A percentile compares a stretch with the other conserved stretches of the same genome.
phyloP scores from a whole-genome alignment of 2,888 invertebrate genomes.

The Drosophila dives region DNA sequence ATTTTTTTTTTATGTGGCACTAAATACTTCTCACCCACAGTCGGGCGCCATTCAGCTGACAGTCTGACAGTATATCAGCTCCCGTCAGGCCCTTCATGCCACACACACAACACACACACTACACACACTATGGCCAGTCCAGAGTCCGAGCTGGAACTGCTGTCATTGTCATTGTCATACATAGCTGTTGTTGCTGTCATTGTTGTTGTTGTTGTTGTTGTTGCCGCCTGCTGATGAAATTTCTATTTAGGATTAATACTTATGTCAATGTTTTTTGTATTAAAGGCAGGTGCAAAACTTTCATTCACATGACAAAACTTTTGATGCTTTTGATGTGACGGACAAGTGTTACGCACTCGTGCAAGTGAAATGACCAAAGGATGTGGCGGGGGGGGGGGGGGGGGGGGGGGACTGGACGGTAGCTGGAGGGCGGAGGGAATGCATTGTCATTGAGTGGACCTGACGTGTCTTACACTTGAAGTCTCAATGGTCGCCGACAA shows the following conservation, averaged over 20 bases:
- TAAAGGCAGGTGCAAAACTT: constrained; percentile 74
- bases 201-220: constrained; percentile 27
- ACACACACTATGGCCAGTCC: neutral
- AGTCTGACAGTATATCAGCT: constrained; percentile 35
- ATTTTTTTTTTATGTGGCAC: neutral
- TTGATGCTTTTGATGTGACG: constrained; percentile 78
- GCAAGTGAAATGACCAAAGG: constrained; percentile 44
- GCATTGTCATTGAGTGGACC: constrained; percentile 58
- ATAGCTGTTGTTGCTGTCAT: constrained; percentile 28
- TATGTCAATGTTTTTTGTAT: constrained; percentile 69
- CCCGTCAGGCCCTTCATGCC: constrained; percentile 12
- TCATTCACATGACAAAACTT: constrained; percentile 75
- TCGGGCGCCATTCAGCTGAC: constrained; percentile 1
- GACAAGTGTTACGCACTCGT: constrained; percentile 68
- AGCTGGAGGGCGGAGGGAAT: neutral
- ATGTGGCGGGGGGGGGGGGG: neutral
- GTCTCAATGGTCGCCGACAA: constrained; percentile 68
- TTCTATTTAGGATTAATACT: constrained; percentile 78
- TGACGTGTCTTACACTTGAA: constrained; percentile 78
- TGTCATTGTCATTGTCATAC: constrained; percentile 51
- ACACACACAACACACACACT: neutral
- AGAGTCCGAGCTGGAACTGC: constrained; percentile 20
- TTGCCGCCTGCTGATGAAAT: constrained; percentile 65
- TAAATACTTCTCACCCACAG: constrained; percentile 7
- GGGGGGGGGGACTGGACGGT: neutral